A percentile compares a stretch with the other conserved stretches of the same genome.
These are phyloP conservation scores for Sula dactylatra DNA, from an alignment of 2,113 vertebrate species.

Conservation along the genomic window DNA sequence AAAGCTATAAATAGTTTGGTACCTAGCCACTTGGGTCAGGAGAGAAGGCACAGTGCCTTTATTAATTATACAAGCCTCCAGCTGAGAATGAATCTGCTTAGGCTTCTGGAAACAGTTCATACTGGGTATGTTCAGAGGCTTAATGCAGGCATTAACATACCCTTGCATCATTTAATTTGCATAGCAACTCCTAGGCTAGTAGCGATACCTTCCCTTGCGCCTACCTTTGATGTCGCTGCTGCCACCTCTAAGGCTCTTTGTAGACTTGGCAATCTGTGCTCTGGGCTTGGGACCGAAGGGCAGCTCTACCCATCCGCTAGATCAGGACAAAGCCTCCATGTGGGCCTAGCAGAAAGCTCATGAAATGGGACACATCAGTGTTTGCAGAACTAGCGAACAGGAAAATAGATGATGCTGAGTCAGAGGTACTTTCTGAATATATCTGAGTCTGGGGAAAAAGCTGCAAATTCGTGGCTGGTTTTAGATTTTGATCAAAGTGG, in stretches of 20 bases:
- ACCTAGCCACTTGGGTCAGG: conserved; percentile 55
- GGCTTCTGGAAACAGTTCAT: conserved; percentile 32
- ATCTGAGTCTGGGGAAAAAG: not conserved
- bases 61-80: conserved; percentile 64
- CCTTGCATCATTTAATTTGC: conserved; percentile 42
- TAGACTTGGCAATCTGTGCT: not conserved
- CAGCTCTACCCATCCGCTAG: not conserved
- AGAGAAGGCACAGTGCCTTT: conserved; percentile 33
- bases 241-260: not conserved
- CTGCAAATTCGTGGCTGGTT: not conserved
- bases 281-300: not conserved
- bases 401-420: not conserved
- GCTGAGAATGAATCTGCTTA: conserved; percentile 65
- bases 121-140: conserved; percentile 51
- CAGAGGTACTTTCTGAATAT: not conserved
- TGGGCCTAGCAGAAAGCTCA: not conserved
- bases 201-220: not conserved
- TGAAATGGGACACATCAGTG: not conserved
- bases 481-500: not conserved
- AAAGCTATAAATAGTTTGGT: conserved; percentile 62
- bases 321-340: not conserved
- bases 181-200: not conserved
- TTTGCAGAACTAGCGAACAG: not conserved
- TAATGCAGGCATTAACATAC: conserved; percentile 49
- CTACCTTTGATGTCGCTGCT: conserved; percentile 8